These are phyloP conservation scores for Drosophila trapezifrons DNA, from an alignment of 1,140 invertebrate genomes.

Conservation along the genomic window DNA sequence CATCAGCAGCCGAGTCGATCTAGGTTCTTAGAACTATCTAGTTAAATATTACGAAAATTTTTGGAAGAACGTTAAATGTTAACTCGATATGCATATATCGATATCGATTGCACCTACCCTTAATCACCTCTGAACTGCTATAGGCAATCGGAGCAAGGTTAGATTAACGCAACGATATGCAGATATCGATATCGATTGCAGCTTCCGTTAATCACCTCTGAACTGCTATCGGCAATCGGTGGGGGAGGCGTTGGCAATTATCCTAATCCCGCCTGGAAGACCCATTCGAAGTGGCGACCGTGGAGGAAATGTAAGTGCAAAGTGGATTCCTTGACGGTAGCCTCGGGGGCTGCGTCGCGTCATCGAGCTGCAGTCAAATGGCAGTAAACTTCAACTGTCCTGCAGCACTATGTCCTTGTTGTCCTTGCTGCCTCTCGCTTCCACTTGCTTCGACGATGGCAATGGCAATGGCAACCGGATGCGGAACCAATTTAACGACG, in stretches of 20 bases:
- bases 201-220: slow-evolving; percentile 38
- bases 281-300: neutral
- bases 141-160: too few species aligned
- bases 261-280: slow-evolving; percentile 17
- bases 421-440: slow-evolving; percentile 1
- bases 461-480: slow-evolving; percentile 35
- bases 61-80: too few species aligned
- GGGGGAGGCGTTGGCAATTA: slow-evolving; percentile 28
- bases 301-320: slow-evolving; percentile 38
- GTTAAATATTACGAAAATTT: too few species aligned
- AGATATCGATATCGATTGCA: slow-evolving; percentile 24
- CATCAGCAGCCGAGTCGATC: too few species aligned
- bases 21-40: too few species aligned
- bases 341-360: slow-evolving; percentile 36
- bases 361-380: slow-evolving; percentile 40
- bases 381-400: slow-evolving; percentile 29
- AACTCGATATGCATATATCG: neutral
- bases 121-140: too few species aligned
- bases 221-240: slow-evolving; percentile 3
- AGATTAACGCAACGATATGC: too few species aligned
- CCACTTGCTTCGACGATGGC: slow-evolving; percentile 3
- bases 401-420: slow-evolving; percentile 5
- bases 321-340: slow-evolving; percentile 32
- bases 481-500: slow-evolving; percentile 63
- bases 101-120: too few species aligned